These are phyloP conservation scores for Lepetodrilus schrolli DNA, from an alignment of 2,888 invertebrate genomes.

Conservation along the genomic window DNA sequence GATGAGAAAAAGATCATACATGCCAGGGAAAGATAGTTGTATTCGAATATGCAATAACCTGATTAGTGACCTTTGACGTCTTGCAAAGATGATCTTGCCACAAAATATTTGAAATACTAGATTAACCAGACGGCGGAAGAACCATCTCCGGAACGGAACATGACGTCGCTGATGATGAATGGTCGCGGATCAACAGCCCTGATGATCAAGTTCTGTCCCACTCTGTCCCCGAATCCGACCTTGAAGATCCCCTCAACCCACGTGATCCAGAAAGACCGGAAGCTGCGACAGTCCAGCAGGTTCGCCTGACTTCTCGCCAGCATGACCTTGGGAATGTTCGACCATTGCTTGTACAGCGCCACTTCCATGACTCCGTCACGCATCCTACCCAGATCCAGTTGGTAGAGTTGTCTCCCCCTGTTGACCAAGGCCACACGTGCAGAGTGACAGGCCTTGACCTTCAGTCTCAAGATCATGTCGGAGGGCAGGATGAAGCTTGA, in stretches of 20 bases:
- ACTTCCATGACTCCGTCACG: neutral
- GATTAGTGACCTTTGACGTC: no score
- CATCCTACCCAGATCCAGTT: neutral
- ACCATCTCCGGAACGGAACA: neutral
- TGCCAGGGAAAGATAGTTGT: no score
- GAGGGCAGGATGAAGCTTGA: neutral
- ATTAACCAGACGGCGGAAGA: neutral
- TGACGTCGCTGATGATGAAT: neutral
- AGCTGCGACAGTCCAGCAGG: neutral
- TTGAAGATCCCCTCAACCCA: neutral
- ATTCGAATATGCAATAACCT: no score
- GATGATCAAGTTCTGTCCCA: neutral
- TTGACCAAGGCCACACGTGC: neutral
- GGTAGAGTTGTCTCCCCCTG: neutral
- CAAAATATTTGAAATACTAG: no score
- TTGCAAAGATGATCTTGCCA: no score
- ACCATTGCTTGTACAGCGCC: neutral
- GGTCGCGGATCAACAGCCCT: neutral
- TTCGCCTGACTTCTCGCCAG: neutral
- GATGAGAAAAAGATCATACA: no score
- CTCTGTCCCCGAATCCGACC: neutral
- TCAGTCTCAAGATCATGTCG: neutral
- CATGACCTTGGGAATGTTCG: neutral
- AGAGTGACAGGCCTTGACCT: slow-evolving; percentile 16
- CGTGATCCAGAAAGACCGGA: neutral